phyloP scores from a whole-genome alignment of 2,113 vertebrate genomes.

The Xiphophorus couchianus region DNA sequence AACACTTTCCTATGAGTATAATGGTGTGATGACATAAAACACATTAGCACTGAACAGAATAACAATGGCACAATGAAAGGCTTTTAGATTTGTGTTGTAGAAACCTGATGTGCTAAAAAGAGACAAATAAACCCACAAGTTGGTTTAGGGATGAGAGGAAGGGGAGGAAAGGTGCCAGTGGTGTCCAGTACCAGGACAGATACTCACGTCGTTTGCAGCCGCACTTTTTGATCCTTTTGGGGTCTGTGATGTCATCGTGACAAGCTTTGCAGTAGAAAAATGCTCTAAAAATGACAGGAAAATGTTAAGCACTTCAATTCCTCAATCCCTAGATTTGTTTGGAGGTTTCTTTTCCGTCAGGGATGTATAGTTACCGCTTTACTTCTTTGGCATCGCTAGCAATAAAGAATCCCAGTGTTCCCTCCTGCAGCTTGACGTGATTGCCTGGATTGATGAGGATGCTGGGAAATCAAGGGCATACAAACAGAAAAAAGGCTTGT shows the following conservation, averaged over 20 bases:
- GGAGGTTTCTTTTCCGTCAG: neutral
- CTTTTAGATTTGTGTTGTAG: constrained; percentile 16
- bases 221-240: constrained; percentile 99
- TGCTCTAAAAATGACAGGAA: constrained; percentile 87
- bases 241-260: constrained; percentile 99
- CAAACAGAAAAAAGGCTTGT: constrained; percentile 52
- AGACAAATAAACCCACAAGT: constrained; percentile 28
- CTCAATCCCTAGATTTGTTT: neutral
- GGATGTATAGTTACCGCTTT: constrained; percentile 86
- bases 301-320: constrained; percentile 50
- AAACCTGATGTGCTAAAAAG: constrained; percentile 17
- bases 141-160: constrained; percentile 30
- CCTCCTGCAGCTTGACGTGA: constrained; percentile 98
- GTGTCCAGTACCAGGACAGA: constrained; percentile 19
- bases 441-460: constrained; percentile 99
- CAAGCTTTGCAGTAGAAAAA: constrained; percentile 99
- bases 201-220: constrained; percentile 99
- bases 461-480: constrained; percentile 84
- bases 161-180: neutral
- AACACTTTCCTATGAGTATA: constrained; percentile 45
- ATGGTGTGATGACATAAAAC: constrained; percentile 34
- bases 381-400: constrained; percentile 99
- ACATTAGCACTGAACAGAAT: constrained; percentile 37
- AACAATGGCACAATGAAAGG: constrained; percentile 37
- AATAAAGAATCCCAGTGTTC: constrained; percentile 99